Evolutionary conservation across 2,797 vertebrate species (phyloP), one percentile per base, ranked within the genome.

Genomic region (Aratinga solstitialis): DNA sequence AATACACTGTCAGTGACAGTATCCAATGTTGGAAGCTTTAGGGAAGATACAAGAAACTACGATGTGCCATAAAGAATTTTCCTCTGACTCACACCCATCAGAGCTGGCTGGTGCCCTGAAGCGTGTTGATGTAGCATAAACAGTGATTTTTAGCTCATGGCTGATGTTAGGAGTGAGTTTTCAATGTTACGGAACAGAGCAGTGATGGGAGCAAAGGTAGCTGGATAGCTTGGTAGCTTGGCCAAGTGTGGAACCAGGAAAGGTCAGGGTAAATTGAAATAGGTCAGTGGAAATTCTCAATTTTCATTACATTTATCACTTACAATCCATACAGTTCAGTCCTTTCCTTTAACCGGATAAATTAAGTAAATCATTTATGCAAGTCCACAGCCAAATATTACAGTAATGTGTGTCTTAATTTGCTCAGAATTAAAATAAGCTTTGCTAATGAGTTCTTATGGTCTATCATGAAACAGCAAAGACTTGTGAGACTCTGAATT

Each of bases 361-460:
- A 85, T 93, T 71, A 74, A 71, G 32, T 79, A 77, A 90, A 93
- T 82, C 2, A 65, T 83, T 95, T 93, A 34, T 13, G 13, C 43
- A 87, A 65, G 61, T 83, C 68, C 27, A 29, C 77, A 56, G 72
- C 71, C 84, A 90, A 91, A 94, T 86, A 73, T 82, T 94, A 32
- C 34, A 84, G 17, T 83, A 87, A 73, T 12, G 26, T 63, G 27
- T 54, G 45, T 61, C 56, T 77, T 81, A 78, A 94, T 95, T 93
- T 92, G 45, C 89, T 93, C 56, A 77, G 77, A 95, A 87, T 77
- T 89, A 89, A 84, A 92, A 77, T 89, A 87, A 71, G 45, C 29
- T 77, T 93, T 95, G 36, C 51, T 94, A 42, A 73, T 80, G 90
- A 77, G 75, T 65, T 96, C 78, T 77, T 90, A 47, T 2, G 20